These are phyloP conservation scores for Gracilinanus agilis DNA, from an alignment of 2,113 vertebrate genomes.

Conservation along the genomic window DNA sequence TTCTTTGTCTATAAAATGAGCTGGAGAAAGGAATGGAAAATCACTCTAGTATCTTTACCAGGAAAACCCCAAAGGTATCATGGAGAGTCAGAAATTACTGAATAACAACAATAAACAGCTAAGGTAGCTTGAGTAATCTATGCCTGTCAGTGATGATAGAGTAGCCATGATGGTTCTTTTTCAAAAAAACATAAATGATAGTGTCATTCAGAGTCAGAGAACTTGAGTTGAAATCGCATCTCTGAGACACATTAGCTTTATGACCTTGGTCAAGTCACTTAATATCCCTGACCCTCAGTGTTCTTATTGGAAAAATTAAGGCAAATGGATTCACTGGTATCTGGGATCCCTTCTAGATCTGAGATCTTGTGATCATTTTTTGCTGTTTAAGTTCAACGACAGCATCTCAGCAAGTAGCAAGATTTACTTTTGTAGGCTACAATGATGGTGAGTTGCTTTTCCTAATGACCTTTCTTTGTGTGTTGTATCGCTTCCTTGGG, in stretches of 20 bases:
- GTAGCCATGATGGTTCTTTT: not conserved
- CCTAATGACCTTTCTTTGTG: not conserved
- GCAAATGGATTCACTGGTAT: not conserved
- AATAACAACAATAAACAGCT: not conserved
- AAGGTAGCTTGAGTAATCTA: not conserved
- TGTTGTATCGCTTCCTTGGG: not conserved
- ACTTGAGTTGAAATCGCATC: not conserved
- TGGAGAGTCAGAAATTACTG: not conserved
- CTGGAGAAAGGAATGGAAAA: not conserved
- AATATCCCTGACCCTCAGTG: not conserved
- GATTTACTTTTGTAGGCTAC: not conserved
- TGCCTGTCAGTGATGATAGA: not conserved
- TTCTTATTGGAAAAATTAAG: not conserved
- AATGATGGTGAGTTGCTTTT: not conserved
- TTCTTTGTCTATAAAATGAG: not conserved
- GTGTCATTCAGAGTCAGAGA: not conserved
- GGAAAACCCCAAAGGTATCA: not conserved
- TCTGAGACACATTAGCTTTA: not conserved
- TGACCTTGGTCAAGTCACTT: not conserved
- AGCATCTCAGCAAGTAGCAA: not conserved
- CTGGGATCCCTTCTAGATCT: not conserved
- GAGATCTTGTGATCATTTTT: not conserved
- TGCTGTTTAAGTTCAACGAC: not conserved
- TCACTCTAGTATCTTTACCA: not conserved
- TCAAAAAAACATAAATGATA: not conserved